Base-by-base conservation (phyloP, 2,888 invertebrate genomes). In the Teinopalpus imperialis region DNA sequence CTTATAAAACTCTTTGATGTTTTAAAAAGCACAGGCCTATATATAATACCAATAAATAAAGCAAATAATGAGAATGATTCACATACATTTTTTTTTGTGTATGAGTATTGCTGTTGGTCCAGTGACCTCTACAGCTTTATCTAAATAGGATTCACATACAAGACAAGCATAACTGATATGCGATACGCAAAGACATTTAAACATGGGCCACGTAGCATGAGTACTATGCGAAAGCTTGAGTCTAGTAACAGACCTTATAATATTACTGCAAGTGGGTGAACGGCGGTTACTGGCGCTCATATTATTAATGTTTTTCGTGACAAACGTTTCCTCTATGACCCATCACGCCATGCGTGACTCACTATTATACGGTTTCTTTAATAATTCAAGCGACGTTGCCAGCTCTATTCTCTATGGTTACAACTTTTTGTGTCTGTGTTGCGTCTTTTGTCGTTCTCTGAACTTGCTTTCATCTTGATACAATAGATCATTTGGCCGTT, bases 311-410 rank as follows among this genome's bases (percentile, higher is more conserved):
- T 70, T 69, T 74, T 69, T 75, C 70, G 73, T 80, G 74, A 73
- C 75, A 72, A 76, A 69, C 64, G 60, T 71, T 76, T 76, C 71
- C 71, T 72, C 62, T 56, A 54, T 61, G 60, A 68, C 65, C 66
- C 66, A 75, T 73, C 75, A 71, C 61, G 70, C 67, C 65, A 73
- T 66, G 69, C 68, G 67, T 81, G 81, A 82, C 72, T 81, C 77
- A 79, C 59, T 57, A 53, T 60, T 66, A 55, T 63, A 65, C 63
- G 61, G 62, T 69, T 71, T 66, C 68, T 63, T 69, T 72, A 63
- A 69, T 74, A 71, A 69, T 70, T 66, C 58, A 54, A 52, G 66
- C 64, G 59, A 60, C 64, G 67, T 72, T 73, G 69, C 66, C 66
- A 67, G 63, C 60, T 68, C 61, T 55, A 60, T 32, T 18, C 13